These are phyloP conservation scores for Agriopis marginaria DNA, from an alignment of 2,888 invertebrate genomes.

Conservation along the genomic window DNA sequence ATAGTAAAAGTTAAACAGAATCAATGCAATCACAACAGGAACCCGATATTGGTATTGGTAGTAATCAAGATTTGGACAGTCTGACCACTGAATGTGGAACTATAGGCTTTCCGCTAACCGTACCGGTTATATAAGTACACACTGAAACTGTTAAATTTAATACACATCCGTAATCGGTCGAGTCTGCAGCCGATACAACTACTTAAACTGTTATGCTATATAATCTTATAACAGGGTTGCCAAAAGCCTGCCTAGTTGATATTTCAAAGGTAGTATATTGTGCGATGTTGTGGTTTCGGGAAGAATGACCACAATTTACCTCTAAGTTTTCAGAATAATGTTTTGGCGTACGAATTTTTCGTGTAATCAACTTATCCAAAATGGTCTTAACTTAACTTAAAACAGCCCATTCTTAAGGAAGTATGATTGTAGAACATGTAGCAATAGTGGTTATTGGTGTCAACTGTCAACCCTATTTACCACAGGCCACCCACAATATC, in stretches of 20 bases:
- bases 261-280: constrained; percentile 8
- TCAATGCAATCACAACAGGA: not conserved
- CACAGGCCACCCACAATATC: constrained; percentile 3
- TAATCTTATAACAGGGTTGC: constrained; percentile 31
- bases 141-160: constrained; percentile 30
- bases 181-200: constrained; percentile 30
- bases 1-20: not conserved
- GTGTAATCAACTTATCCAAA: too few relatives aligned
- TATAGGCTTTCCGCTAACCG: not conserved
- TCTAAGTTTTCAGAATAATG: not conserved
- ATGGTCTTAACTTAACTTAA: not conserved
- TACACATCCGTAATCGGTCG: constrained; percentile 25
- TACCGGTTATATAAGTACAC: not conserved
- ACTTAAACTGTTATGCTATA: constrained; percentile 36
- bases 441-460: not conserved
- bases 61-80: not conserved
- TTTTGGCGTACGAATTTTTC: not conserved
- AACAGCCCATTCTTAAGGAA: not conserved
- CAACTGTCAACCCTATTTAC: constrained; percentile 6
- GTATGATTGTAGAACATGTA: not conserved
- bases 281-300: not conserved
- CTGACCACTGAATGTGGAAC: not conserved
- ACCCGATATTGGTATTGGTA: not conserved
- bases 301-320: not conserved
- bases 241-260: constrained; percentile 11